Evolutionary conservation across 2,113 vertebrate species (phyloP).

Genomic region (Pyrgilauda ruficollis): DNA sequence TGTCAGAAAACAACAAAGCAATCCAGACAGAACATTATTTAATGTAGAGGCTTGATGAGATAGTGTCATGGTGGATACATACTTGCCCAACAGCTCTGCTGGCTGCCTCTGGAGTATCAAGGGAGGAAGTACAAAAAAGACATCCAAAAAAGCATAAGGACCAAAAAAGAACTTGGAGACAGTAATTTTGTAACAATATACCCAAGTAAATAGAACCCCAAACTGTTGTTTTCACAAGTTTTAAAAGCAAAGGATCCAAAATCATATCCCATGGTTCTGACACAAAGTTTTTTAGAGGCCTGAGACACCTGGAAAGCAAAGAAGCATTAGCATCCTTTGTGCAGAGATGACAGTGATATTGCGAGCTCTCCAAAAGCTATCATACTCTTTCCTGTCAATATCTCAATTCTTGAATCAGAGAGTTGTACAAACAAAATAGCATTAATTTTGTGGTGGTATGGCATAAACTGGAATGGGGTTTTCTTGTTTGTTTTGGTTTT

Average conservation of each 20-base stretch:
- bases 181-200: neutral
- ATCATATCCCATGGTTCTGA: neutral
- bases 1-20: neutral
- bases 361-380: neutral
- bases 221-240: neutral
- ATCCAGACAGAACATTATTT: neutral
- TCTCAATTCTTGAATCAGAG: neutral
- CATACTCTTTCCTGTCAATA: neutral
- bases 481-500: neutral
- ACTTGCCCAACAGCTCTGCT: neutral
- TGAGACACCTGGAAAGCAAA: neutral
- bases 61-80: neutral
- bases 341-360: neutral
- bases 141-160: neutral
- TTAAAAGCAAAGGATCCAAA: neutral
- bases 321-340: neutral
- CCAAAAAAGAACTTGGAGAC: neutral
- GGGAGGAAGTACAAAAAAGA: neutral
- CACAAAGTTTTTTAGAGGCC: neutral
- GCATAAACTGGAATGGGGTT: neutral
- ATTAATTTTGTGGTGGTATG: neutral
- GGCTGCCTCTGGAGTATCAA: neutral
- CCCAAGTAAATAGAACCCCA: neutral
- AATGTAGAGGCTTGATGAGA: neutral
- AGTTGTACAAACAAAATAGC: neutral